These are phyloP conservation scores for Ginglymostoma cirratum DNA, from an alignment of 2,113 vertebrate species.

Conservation along the genomic window DNA sequence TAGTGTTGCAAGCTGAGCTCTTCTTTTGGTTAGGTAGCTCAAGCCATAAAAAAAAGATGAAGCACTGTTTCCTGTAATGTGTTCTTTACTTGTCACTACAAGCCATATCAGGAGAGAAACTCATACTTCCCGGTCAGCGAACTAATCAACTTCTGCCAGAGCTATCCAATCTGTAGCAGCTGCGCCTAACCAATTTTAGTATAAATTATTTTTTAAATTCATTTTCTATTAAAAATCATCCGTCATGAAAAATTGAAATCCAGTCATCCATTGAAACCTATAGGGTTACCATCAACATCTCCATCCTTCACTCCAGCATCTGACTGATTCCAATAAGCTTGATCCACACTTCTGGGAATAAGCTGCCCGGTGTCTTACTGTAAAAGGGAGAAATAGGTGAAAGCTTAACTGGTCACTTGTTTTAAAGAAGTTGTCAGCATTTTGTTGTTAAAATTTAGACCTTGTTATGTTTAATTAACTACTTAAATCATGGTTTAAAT, in stretches of 20 bases:
- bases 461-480: background rate
- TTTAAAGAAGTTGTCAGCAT: background rate
- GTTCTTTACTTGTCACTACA: background rate
- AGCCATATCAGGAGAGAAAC: background rate
- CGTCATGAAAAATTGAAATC: conserved; percentile 24
- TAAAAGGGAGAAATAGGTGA: too few species aligned
- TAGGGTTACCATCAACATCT: conserved; percentile 5
- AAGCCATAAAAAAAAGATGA: conserved; percentile 15
- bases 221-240: conserved; percentile 28
- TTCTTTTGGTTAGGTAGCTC: background rate
- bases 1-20: background rate
- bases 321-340: background rate
- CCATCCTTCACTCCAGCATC: conserved; percentile 22
- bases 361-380: background rate
- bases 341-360: background rate
- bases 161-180: conserved; percentile 20
- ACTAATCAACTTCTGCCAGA: conserved; percentile 3
- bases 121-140: conserved; percentile 11
- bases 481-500: background rate
- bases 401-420: conserved; percentile 3
- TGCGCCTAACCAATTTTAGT: conserved; percentile 10
- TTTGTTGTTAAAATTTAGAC: background rate
- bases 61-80: conserved; percentile 12
- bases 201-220: conserved; percentile 31
- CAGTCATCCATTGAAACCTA: conserved; percentile 28